Evolutionary conservation across 2,888 invertebrate genomes (phyloP), one percentile per base, ranked within the genome.

Genomic region (Hyposoter dolosus): DNA sequence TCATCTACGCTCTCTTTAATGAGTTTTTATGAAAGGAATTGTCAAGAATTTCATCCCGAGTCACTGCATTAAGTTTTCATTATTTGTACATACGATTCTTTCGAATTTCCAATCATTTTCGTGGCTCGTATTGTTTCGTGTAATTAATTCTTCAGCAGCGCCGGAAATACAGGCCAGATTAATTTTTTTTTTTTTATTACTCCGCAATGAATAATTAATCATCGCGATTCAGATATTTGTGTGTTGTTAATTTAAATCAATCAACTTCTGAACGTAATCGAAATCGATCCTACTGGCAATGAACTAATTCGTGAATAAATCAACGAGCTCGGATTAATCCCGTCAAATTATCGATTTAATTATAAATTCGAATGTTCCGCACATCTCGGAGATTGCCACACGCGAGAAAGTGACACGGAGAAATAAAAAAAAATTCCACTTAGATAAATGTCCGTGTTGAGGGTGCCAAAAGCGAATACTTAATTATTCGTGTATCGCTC

Each of bases 401-500:
- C 28, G 69, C 32, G 69, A 72, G 71, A 72, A 50, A 50, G 47
- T 53, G 47, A 72, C 47, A 71, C 32, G 10, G n/a, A n/a, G 3
- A n/a, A 7, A 65, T 2, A 32, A n/a, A 50, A n/a, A 50, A n/a
- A 50, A 35, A 72, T 19, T 53, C 53, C 50, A 19, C 28, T 28
- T 23, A 60, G 50, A 50, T 53, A 17, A 32, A 50, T 35, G 71
- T 72, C 12, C 32, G 71, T 50, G 43, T 15, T 23, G 19, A 45
- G 50, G 50, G 50, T 53, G 71, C 71, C 53, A 72, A 35, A 72
- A 72, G 35, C 47, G 71, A 53, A 72, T 50, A n/a, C 32, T 53
- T 72, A 72, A 72, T 72, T 72, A 72, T 72, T 53, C 71, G 35
- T 32, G 32, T 50, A 53, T 19, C 28, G 35, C 35, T n/a, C 53